Evolutionary conservation across 2,888 invertebrate species (phyloP), one percentile per base, ranked within the genome.

Genomic region (Ethmia dodecea): DNA sequence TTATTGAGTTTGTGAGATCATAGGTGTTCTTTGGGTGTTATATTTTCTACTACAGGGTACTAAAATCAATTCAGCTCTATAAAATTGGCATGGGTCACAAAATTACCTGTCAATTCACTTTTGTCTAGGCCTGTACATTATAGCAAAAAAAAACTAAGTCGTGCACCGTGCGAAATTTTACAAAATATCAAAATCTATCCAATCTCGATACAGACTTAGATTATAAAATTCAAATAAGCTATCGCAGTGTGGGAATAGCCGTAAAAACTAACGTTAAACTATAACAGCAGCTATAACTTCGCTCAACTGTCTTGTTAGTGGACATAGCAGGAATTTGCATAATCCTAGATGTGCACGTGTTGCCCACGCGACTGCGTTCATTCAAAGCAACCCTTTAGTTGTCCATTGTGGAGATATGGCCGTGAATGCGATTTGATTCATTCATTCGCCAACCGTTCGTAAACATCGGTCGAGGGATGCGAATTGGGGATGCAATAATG

Each of bases 341-440:
- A 71, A 71, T 70, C 65, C 57, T 42, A 47, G 56, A 22, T 37
- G 38, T 48, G 53, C 70, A 66, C 68, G 69, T 66, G 70, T 55
- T 44, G 33, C 60, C 46, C 70, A 68, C 70, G 68, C 67, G 68
- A 47, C 56, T 32, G 38, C n/a, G 40, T 47, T 47, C 62, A 56
- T 60, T 60, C 55, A 22, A 57, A 51, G 35, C 58, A 63, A 66
- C 70, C 70, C 70, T 67, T 66, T 67, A 51, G 53, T 45, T 40
- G 37, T 29, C 49, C 57, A 55, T 63, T 67, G 66, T 65, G 40
- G 47, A 41, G 40, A 38, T 42, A 12, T 24, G 32, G 14, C 18
- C 11, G 30, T 61, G 62, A 61, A 62, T 63, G 52, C 59, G 54
- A 67, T 64, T 63, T 52, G 48, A 54, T 58, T 56, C 55, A 53